Base-by-base conservation (phyloP, 2,888 invertebrate genomes). In the Xestia sexstrigata region DNA sequence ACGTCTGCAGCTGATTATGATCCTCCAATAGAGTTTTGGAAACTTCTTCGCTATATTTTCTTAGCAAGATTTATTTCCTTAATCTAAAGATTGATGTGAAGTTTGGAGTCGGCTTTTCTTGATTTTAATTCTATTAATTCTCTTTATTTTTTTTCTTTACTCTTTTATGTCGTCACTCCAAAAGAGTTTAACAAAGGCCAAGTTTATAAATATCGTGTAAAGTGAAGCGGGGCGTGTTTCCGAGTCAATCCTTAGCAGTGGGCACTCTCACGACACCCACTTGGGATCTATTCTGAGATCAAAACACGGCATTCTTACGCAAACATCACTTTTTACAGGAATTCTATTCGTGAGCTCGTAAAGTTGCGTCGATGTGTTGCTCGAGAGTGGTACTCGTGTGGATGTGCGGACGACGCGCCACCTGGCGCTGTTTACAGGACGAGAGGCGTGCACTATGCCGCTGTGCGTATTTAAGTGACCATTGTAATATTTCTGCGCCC, bases 271-370 rank as follows among this genome's bases (percentile, higher is more conserved):
- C 49, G 58, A 47, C 76, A 30, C 79, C 82, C 69, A 71, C 78
- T 35, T 49, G 45, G 30, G 60, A 42, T 75, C 72, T 83, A 83
- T 86, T 83, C 69, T 17, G 45, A 78, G 82, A 47, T 55, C 68
- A 83, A 62, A 72, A 62, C 71, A 72, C 86, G 70, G 86, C 65
- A 83, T 86, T 83, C 78, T 86, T 66, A 70, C 83, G 49, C 71
- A 82, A 82, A 82, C 86, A 82, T 68, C 67, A 68, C 52, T 65
- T 85, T 85, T 81, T 83, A 83, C 87, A 63, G 87, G 84, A 83
- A 85, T 76, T 87, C 84, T 84, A 87, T 84, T 87, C 72, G 65
- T 73, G 84, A 42, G 76, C 76, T 84, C 84, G 82, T 84, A 87
- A 87, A 87, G 20, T 68, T 11, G 67, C 70, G 87, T 86, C 72